A percentile compares a stretch with the other conserved stretches of the same genome.
phyloP scores from a whole-genome alignment of 2,888 invertebrate species.

The Rosalia funebris region DNA sequence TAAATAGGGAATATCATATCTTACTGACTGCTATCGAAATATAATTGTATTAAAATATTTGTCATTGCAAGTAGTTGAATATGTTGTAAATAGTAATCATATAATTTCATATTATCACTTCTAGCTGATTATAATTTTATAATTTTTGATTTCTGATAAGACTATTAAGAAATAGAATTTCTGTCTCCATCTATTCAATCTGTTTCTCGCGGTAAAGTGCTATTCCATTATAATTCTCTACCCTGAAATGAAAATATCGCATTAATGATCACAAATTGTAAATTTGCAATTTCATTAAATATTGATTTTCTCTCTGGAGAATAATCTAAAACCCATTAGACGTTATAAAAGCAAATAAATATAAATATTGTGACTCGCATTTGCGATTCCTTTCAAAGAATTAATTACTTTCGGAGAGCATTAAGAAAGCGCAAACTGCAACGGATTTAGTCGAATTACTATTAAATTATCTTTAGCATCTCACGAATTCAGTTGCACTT shows the following conservation, averaged over 20 bases:
- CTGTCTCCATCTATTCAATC: too few species aligned
- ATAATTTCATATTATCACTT: too few species aligned
- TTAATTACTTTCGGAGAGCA: slow-evolving; percentile 6
- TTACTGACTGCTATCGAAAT: too few species aligned
- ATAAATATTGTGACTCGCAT: slow-evolving; percentile 6
- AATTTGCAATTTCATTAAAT: slow-evolving; percentile 15
- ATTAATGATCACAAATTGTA: slow-evolving; percentile 19
- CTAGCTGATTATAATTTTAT: too few species aligned
- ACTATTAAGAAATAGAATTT: too few species aligned
- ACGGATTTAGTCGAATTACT: neutral
- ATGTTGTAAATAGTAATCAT: too few species aligned
- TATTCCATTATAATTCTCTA: neutral
- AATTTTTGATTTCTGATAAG: too few species aligned
- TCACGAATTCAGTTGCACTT: too few species aligned
- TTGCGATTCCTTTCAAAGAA: neutral
- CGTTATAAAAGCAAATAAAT: slow-evolving; percentile 15
- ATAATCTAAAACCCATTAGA: slow-evolving; percentile 12
- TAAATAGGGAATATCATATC: too few species aligned
- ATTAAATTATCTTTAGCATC: neutral
- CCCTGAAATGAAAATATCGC: slow-evolving; percentile 14
- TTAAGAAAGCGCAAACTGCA: slow-evolving; percentile 6
- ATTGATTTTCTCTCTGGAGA: slow-evolving; percentile 10
- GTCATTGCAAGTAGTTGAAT: too few species aligned
- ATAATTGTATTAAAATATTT: too few species aligned
- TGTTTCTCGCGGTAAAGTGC: neutral